These are phyloP conservation scores for Thripadectes ignobilis DNA, from an alignment of 2,797 vertebrate species.

Conservation along the genomic window DNA sequence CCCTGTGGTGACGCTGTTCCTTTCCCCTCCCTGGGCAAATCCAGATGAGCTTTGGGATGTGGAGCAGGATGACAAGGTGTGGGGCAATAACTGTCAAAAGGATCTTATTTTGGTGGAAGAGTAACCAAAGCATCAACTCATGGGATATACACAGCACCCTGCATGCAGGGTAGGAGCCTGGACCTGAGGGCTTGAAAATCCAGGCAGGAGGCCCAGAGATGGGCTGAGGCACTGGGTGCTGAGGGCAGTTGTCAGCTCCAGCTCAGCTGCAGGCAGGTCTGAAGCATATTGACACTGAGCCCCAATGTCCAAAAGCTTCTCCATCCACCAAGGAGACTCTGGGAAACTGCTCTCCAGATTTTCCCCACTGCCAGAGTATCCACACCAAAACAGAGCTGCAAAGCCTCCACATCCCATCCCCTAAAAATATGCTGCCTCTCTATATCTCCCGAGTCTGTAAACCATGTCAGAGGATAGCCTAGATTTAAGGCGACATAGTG, in stretches of 20 bases:
- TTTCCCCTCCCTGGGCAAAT: background rate
- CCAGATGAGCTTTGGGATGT: background rate
- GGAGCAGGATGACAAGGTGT: background rate
- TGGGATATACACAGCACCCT: background rate
- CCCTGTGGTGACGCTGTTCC: background rate
- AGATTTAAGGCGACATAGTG: background rate
- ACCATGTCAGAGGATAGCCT: constrained; percentile 5
- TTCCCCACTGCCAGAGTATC: background rate
- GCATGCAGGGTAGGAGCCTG: background rate
- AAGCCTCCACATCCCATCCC: background rate
- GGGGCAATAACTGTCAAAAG: background rate
- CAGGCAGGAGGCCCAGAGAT: background rate
- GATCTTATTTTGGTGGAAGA: background rate
- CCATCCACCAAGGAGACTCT: background rate
- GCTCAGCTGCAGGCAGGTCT: background rate
- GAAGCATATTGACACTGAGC: accelerated
- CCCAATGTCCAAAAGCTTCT: background rate
- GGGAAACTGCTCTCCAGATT: background rate
- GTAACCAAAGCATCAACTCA: background rate
- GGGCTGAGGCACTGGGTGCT: accelerated
- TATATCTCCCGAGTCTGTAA: background rate
- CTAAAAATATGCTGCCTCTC: background rate
- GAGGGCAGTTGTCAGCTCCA: background rate
- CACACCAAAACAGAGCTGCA: background rate
- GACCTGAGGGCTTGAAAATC: background rate